Evolutionary conservation across 2,113 vertebrate genomes (phyloP).

Genomic region (Larimichthys polyactis): DNA sequence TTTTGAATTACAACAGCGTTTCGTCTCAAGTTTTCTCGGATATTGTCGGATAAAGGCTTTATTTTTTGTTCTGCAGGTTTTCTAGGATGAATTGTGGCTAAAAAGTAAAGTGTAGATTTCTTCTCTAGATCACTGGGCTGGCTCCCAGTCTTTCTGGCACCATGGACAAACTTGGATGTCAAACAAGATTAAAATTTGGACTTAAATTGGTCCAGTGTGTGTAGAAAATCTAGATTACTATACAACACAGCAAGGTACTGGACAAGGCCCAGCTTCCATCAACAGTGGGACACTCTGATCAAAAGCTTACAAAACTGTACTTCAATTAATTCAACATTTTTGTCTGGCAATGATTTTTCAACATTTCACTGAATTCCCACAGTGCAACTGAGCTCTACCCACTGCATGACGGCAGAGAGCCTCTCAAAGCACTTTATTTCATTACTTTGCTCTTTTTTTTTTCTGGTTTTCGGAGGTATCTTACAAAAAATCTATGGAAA

Average conservation of each 20-base stretch:
- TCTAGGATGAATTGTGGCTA: not conserved
- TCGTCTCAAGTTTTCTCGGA: not conserved
- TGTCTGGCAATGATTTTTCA: not conserved
- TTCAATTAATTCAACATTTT: conserved; percentile 1
- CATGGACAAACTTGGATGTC: not conserved
- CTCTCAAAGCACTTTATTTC: not conserved
- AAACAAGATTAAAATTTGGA: not conserved
- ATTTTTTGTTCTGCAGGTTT: not conserved
- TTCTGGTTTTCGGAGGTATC: not conserved
- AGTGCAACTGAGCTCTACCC: not conserved
- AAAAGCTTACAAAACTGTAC: not conserved
- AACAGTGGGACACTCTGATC: not conserved
- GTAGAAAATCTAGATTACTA: not conserved
- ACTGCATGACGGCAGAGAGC: not conserved
- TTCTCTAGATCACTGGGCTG: not conserved
- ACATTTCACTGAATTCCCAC: not conserved
- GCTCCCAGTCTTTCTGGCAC: not conserved
- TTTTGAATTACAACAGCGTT: not conserved
- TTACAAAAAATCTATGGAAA: not conserved
- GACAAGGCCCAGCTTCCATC: not conserved
- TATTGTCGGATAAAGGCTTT: not conserved
- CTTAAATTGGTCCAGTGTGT: not conserved
- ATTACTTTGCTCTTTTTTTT: not conserved
- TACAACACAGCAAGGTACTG: not conserved
- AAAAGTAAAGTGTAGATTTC: not conserved